Percentiles rank a stretch among this genome's conserved stretches.
phyloP scores from a whole-genome alignment of 2,888 invertebrate species.

The Chydorus sphaericus region DNA sequence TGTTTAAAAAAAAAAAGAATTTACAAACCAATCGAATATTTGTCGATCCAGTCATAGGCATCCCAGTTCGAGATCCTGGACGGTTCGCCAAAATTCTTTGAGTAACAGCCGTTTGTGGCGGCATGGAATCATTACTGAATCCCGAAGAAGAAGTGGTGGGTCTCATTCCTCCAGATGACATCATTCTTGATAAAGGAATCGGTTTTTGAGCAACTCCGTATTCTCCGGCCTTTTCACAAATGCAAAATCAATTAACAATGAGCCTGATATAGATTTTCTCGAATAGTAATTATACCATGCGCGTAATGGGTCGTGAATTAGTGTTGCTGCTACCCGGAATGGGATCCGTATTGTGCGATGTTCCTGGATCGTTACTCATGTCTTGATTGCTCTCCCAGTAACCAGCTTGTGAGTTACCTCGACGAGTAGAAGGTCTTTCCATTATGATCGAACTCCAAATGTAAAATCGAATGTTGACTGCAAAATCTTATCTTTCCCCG shows the following conservation, averaged over 20 bases:
- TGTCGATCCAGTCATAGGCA: background rate
- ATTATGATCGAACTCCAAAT: background rate
- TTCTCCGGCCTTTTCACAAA: background rate
- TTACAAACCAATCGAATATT: background rate
- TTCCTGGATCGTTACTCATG: background rate
- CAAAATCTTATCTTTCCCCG: background rate
- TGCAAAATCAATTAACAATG: background rate
- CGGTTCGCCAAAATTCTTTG: background rate
- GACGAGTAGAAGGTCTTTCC: slow-evolving; percentile 2
- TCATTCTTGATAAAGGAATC: background rate
- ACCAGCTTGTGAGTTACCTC: background rate
- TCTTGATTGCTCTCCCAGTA: background rate
- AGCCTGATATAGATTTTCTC: too few relatives aligned
- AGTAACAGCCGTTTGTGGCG: background rate
- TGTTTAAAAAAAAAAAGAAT: background rate
- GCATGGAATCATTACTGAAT: background rate
- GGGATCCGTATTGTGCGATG: background rate
- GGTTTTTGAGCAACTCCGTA: background rate
- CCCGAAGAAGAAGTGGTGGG: slow-evolving; percentile 5
- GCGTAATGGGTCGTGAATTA: background rate
- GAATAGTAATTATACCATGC: too few relatives aligned
- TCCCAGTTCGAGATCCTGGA: background rate
- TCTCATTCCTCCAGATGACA: too few relatives aligned
- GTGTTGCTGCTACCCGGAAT: background rate
- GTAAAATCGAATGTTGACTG: background rate